Base-by-base conservation (phyloP, 1,140 invertebrate genomes). In the Branchinecta lynchi region DNA sequence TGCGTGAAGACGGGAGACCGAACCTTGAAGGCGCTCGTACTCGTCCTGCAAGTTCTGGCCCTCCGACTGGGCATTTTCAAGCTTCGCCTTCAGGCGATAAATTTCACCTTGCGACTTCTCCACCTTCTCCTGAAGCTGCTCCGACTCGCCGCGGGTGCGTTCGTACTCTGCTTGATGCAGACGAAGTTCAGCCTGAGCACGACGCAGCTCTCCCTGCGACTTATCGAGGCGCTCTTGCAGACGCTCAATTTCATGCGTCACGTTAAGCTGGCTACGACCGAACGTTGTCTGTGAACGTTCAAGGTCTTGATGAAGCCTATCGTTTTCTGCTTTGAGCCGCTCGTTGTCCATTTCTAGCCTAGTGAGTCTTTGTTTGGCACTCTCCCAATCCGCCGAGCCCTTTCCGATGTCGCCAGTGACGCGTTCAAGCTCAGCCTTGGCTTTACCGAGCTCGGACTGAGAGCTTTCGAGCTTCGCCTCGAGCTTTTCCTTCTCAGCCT, bases 91-190 rank as follows among this genome's bases (percentile, higher is more conserved):
- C 70, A 95, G 82, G 75, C 92, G 84, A 76, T 95, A 95, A 60
- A 96, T 92, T 79, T 96, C 93, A 68, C 92, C 92, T 78, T 95
- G 92, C 67, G 90, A 92, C 79, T 94, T 93, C 78, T 93, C 90
- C 65, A 92, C 78, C 77, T 95, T 95, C 77, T 95, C 92, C 79
- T 95, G 92, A 45, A 93, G 80, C 45, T 87, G 87, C 69, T 89
- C 85, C 0, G 88, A 85, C 77, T 96, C 92, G 43, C 86, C 84
- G 67, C 87, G 83, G 44, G 89, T 86, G 75, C 92, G 84, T 74
- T 96, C 92, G 72, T 89, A 90, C 76, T 95, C 92, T 8, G 90
- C 87, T 77, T 89, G 87, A 70, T 88, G 93, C 69, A 89, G 90
- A 78, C 89, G 85, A 72, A 88, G 82, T 72, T 83, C 81, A n/a